phyloP scores from a whole-genome alignment of 23 tunicate species.

The Halocynthia aurantium region DNA sequence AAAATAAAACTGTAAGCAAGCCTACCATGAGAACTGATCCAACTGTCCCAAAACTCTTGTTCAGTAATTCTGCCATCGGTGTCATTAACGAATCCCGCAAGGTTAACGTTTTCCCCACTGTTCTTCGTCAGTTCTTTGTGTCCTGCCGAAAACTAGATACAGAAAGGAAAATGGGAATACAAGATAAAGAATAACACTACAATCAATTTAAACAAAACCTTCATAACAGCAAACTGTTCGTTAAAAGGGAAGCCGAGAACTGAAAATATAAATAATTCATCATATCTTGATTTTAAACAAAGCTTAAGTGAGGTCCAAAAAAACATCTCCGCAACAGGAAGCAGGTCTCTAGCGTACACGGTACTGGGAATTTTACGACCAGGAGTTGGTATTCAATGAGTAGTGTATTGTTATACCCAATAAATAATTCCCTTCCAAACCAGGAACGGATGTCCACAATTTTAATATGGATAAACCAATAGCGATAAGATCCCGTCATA shows the following conservation, averaged over 20 bases:
- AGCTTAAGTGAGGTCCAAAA: no score
- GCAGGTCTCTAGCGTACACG: no score
- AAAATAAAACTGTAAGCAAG: neutral
- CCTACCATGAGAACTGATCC: conserved; percentile 70
- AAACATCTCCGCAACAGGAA: no score
- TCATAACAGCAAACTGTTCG: neutral
- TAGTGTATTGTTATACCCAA: no score
- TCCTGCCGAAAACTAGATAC: conserved; percentile 11
- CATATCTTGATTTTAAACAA: neutral
- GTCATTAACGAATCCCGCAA: conserved; percentile 87
- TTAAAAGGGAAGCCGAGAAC: no score
- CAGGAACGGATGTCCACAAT: no score
- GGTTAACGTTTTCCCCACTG: conserved; percentile 23
- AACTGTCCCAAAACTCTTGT: conserved; percentile 83
- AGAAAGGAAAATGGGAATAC: neutral
- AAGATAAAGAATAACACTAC: no score
- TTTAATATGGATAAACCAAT: no score
- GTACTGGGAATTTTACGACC: no score
- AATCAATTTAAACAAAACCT: neutral
- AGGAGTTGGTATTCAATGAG: no score
- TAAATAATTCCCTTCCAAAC: no score
- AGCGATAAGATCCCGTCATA: no score
- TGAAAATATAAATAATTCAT: neutral
- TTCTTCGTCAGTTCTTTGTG: conserved; percentile 38
- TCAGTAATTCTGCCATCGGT: conserved; percentile 89